These are phyloP conservation scores for Merops nubicus DNA, from an alignment of 2,113 vertebrate species.

Conservation along the genomic window DNA sequence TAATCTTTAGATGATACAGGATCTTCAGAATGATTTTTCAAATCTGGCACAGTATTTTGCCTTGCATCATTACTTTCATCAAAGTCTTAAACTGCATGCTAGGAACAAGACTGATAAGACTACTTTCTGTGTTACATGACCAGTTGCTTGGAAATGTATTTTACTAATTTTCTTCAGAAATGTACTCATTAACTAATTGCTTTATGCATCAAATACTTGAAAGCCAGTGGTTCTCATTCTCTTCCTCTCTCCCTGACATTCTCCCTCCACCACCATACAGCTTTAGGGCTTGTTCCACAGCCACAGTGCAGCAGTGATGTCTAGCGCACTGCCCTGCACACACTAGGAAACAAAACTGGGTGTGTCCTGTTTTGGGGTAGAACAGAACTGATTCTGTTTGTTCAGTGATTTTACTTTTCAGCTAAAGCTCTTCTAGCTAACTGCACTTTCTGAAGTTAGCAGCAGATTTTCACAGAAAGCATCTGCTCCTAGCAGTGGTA, in stretches of 20 bases:
- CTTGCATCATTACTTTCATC: neutral
- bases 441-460: too few species aligned
- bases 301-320: neutral
- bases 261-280: neutral
- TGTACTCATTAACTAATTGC: neutral
- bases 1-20: neutral
- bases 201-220: neutral
- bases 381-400: too few species aligned
- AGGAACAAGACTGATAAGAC: neutral
- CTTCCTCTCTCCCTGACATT: neutral
- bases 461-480: too few species aligned
- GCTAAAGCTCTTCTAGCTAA: too few species aligned
- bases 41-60: neutral
- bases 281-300: neutral
- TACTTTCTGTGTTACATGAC: neutral
- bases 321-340: fast-evolving
- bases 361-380: too few species aligned
- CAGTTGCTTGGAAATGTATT: neutral
- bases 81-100: neutral
- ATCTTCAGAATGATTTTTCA: neutral
- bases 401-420: too few species aligned
- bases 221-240: neutral
- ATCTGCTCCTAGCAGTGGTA: too few species aligned
- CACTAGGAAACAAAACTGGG: neutral
- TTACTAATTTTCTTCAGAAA: neutral